phyloP scores from a whole-genome alignment of 2,113 vertebrate species.

The Heterotilapia buettikoferi region DNA sequence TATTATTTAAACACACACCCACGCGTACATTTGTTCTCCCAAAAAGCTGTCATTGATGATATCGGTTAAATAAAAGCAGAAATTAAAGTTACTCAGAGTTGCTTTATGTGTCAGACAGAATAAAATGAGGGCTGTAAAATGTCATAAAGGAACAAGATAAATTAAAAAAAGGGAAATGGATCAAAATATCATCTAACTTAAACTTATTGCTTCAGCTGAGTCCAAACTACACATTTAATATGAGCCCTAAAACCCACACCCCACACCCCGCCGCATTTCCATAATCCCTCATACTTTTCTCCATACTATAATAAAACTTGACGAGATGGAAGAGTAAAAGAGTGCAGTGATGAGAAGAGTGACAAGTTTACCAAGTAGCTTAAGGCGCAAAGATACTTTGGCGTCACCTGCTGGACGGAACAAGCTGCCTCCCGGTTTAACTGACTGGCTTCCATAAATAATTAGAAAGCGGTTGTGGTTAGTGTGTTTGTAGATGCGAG shows the following conservation, averaged over 20 bases:
- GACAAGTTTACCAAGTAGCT: conserved; percentile 10
- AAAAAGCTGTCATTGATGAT: background rate
- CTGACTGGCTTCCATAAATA: background rate
- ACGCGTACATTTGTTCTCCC: background rate
- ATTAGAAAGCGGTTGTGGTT: background rate
- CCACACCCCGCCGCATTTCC: background rate
- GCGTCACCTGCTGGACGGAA: conserved; percentile 18
- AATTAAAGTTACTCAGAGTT: background rate
- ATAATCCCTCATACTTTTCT: conserved; percentile 10
- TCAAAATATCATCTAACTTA: background rate
- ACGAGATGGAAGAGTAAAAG: background rate
- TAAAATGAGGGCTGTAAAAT: background rate
- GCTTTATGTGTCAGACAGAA: background rate
- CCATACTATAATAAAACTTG: background rate
- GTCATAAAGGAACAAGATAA: background rate
- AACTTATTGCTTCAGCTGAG: background rate
- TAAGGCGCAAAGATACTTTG: background rate
- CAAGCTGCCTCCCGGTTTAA: background rate
- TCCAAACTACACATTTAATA: background rate
- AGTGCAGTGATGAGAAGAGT: background rate
- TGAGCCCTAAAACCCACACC: background rate
- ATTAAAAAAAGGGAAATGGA: background rate
- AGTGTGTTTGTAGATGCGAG: background rate
- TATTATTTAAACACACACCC: background rate
- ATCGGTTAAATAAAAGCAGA: background rate